Percentiles rank a stretch among this genome's conserved stretches.
Conservation (phyloP, 2,113 vertebrate species). For the Apistogramma diplotaenia region DNA sequence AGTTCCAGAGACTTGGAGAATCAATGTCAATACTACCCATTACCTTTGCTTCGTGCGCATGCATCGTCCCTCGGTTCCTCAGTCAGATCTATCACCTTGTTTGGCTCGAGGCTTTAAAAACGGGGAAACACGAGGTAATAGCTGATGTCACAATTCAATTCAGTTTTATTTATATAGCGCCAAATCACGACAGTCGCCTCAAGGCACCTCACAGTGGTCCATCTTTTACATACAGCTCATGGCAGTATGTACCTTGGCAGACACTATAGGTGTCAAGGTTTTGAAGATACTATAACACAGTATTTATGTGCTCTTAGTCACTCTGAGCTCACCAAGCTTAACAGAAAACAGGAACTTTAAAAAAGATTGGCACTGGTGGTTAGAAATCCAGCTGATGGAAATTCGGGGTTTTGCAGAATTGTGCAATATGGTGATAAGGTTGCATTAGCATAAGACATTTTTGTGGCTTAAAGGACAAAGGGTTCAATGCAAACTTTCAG, state of each 20-base stretch:
- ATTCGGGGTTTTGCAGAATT: not conserved
- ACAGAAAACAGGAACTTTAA: not conserved
- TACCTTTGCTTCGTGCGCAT: not conserved
- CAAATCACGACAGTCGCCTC: no score
- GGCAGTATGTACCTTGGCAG: not conserved
- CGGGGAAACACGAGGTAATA: not conserved
- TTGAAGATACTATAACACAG: not conserved
- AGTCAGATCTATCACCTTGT: not conserved
- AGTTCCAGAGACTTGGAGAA: not conserved
- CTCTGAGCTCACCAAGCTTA: not conserved
- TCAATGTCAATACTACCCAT: not conserved
- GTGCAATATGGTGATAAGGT: not conserved
- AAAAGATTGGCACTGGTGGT: not conserved
- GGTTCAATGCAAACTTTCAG: not conserved
- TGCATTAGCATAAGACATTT: not conserved
- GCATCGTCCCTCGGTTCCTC: rapidly evolving
- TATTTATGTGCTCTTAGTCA: not conserved
- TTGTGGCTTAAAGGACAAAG: not conserved
- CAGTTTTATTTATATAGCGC: no score
- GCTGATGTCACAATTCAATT: not conserved
- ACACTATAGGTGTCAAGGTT: not conserved
- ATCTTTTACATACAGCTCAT: not conserved
- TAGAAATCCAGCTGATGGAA: not conserved
- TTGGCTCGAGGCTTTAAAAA: not conserved
- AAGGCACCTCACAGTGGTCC: no score